Percentiles rank a stretch among this genome's conserved stretches.
phyloP scores from a whole-genome alignment of 2,888 invertebrate species.

The Pachliopta kotzebuea region DNA sequence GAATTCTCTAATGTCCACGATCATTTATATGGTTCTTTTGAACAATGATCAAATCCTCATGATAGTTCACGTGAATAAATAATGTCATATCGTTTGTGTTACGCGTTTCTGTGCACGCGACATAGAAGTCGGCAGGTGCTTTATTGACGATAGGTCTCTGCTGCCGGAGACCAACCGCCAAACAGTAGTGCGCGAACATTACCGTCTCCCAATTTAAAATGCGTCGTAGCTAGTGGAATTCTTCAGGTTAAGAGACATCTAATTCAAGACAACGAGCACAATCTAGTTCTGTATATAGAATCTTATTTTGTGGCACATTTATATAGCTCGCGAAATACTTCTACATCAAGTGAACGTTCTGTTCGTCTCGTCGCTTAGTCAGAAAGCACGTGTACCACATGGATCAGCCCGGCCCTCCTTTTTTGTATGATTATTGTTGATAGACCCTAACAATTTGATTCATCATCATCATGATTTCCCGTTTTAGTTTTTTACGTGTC shows the following conservation, averaged over 20 bases:
- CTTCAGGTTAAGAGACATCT: too few relatives aligned
- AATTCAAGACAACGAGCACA: too few relatives aligned
- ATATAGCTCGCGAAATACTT: too few relatives aligned
- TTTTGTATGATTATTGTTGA: background rate
- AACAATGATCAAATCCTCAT: constrained; percentile 62
- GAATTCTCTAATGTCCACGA: constrained; percentile 74
- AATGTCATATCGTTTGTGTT: constrained; percentile 69
- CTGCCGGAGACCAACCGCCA: too few relatives aligned
- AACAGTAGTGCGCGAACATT: too few relatives aligned
- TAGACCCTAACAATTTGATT: background rate
- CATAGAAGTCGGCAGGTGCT: constrained; percentile 33
- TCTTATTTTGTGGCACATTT: too few relatives aligned
- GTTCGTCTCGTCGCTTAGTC: too few relatives aligned
- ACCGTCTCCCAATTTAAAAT: background rate
- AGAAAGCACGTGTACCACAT: too few relatives aligned
- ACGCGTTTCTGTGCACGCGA: constrained; percentile 38
- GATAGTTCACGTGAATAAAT: constrained; percentile 62
- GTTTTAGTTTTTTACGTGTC: background rate
- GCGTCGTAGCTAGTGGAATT: too few relatives aligned
- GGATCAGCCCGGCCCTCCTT: background rate
- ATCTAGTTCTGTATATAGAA: too few relatives aligned
- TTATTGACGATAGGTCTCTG: too few relatives aligned
- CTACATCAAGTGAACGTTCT: too few relatives aligned
- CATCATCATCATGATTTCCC: background rate
- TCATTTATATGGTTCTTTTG: constrained; percentile 76